Evolutionary conservation across 2,797 vertebrate species (phyloP).

Genomic region (Falco naumanni): DNA sequence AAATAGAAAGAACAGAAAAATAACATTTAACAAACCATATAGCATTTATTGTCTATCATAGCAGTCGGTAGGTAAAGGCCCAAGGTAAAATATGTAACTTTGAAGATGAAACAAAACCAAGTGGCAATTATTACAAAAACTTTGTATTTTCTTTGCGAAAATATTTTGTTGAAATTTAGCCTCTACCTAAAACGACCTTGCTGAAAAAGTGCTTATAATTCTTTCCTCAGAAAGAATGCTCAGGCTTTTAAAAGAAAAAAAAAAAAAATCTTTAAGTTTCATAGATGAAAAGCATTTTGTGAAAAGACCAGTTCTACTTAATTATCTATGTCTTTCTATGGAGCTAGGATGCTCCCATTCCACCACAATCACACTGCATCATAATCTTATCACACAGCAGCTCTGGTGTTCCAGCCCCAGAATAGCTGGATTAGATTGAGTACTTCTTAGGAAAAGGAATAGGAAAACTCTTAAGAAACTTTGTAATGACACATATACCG

Average conservation of each 20-base stretch:
- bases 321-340: background rate
- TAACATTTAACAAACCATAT: background rate
- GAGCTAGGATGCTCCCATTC: background rate
- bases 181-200: background rate
- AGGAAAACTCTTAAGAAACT: background rate
- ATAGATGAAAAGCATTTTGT: background rate
- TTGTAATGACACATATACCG: background rate
- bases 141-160: background rate
- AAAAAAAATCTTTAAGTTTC: background rate
- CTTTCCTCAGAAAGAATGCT: background rate
- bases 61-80: background rate
- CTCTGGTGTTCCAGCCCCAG: background rate
- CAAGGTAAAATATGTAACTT: background rate
- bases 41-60: conserved; percentile 3
- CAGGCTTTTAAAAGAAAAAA: background rate
- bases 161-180: background rate
- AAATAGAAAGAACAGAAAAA: conserved; percentile 14
- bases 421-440: background rate
- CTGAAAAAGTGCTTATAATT: background rate
- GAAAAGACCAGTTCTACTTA: background rate
- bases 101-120: background rate
- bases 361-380: background rate
- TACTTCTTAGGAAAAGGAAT: background rate
- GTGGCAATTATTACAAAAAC: background rate
- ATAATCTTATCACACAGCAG: background rate